phyloP scores from a whole-genome alignment of 2,888 invertebrate species.

The Deroplatys truncata region DNA sequence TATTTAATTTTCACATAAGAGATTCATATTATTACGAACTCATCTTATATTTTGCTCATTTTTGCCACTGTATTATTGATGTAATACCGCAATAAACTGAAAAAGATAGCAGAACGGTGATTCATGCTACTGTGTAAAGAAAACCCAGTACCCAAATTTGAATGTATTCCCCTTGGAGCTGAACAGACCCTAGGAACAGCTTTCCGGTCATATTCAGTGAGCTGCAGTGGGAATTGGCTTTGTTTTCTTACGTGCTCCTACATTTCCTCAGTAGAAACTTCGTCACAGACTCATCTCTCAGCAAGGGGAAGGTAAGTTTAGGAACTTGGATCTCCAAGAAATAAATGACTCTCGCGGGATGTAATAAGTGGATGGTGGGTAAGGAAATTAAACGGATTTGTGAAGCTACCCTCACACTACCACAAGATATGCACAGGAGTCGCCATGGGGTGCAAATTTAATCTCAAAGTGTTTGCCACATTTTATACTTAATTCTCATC shows the following conservation, averaged over 20 bases:
- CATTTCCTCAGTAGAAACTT: background rate
- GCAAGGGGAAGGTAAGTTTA: background rate
- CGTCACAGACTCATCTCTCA: background rate
- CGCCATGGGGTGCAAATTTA: background rate
- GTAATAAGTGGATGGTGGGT: background rate
- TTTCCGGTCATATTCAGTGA: background rate
- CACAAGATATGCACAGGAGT: background rate
- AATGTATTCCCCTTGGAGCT: background rate
- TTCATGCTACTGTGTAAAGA: too few species aligned
- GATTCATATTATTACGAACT: too few species aligned
- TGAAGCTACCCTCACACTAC: background rate
- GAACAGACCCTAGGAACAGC: background rate
- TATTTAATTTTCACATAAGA: too few species aligned
- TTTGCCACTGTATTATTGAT: too few species aligned
- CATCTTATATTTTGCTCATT: too few species aligned
- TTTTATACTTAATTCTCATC: background rate
- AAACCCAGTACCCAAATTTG: too few species aligned
- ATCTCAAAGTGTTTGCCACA: background rate
- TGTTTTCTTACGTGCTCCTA: background rate
- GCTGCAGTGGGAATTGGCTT: background rate
- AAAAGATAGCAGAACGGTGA: too few species aligned
- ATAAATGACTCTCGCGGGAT: background rate
- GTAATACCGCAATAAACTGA: too few species aligned
- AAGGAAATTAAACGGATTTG: slow-evolving; percentile 10
- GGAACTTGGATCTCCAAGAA: background rate